Conservation (phyloP, 2,888 invertebrate genomes). For the Zele albiditarsus region DNA sequence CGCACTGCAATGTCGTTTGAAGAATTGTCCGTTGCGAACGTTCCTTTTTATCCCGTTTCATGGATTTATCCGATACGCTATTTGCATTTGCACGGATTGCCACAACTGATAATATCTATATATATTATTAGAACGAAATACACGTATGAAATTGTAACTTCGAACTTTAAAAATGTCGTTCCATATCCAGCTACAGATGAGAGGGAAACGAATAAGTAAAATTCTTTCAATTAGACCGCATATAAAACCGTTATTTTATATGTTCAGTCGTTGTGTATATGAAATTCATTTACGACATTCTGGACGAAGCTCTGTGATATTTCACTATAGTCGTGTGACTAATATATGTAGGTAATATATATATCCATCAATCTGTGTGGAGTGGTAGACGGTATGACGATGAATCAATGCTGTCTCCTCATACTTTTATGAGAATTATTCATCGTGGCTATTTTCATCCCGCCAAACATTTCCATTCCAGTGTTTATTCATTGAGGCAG, state of each 20-base stretch:
- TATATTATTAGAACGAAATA: no score
- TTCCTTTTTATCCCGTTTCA: no score
- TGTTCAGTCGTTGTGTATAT: neutral
- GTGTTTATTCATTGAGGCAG: neutral
- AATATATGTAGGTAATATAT: neutral
- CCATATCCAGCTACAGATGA: no score
- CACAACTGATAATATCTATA: neutral
- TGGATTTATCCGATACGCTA: no score
- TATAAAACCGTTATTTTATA: neutral
- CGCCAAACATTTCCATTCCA: neutral
- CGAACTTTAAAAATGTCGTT: no score
- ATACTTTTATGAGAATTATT: neutral
- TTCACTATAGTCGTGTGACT: neutral
- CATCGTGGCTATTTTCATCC: constrained; percentile 3
- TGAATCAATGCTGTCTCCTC: neutral
- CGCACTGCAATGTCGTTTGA: no score
- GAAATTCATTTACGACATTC: neutral
- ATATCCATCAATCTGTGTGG: neutral
- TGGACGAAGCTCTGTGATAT: neutral
- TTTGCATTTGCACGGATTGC: neutral
- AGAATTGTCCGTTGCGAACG: no score
- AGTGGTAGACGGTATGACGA: neutral
- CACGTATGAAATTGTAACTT: no score
- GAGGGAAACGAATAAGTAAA: neutral
- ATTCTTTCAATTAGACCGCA: neutral